Percentiles rank a stretch among this genome's conserved stretches.
phyloP scores from a whole-genome alignment of 2,888 invertebrate species.

The Gibbula magus region DNA sequence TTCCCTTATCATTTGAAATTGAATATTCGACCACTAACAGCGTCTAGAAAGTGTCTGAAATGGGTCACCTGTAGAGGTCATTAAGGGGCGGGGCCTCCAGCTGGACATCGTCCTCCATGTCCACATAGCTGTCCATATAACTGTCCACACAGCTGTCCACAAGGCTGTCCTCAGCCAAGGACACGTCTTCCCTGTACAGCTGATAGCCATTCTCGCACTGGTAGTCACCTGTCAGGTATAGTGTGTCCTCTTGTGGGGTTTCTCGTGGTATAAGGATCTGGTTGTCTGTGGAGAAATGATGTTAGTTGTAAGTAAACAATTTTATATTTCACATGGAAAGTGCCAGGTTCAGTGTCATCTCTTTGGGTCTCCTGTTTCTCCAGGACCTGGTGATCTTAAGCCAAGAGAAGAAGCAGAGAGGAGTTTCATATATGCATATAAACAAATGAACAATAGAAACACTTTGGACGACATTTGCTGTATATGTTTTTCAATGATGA shows the following conservation, averaged over 20 bases:
- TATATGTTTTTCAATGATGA: too few species aligned
- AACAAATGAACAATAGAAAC: too few species aligned
- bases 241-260: slow-evolving; percentile 3
- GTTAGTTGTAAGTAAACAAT: background rate
- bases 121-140: slow-evolving; percentile 25
- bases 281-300: slow-evolving; percentile 20
- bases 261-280: slow-evolving; percentile 28
- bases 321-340: too few species aligned
- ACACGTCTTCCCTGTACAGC: background rate
- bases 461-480: too few species aligned
- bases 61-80: slow-evolving; percentile 58
- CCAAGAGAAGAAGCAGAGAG: too few species aligned
- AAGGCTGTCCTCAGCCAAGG: background rate
- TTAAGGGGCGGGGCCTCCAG: slow-evolving; percentile 49
- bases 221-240: slow-evolving; percentile 20
- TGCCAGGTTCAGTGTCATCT: too few species aligned
- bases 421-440: too few species aligned
- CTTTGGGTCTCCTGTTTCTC: too few species aligned
- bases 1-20: too few species aligned
- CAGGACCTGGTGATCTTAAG: too few species aligned
- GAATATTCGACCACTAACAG: slow-evolving; percentile 34
- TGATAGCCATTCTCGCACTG: background rate
- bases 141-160: slow-evolving; percentile 27
- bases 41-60: slow-evolving; percentile 57
- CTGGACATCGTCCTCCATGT: slow-evolving; percentile 17